Evolutionary conservation across 2,888 invertebrate species (phyloP).

Genomic region (Andrena hattorfiana): DNA sequence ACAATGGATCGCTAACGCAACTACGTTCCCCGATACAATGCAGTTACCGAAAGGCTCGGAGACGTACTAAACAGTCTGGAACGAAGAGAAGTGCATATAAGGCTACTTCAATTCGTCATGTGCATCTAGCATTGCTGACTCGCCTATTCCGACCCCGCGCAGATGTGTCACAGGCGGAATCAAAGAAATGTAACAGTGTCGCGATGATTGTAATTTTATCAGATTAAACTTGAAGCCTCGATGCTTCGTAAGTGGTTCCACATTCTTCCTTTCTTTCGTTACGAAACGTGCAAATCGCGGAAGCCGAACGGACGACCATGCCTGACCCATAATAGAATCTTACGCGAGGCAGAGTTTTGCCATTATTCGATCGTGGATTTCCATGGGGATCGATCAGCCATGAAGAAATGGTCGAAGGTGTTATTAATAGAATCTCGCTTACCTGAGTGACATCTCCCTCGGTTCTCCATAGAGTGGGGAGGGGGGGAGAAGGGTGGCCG

Average conservation of each 20-base stretch:
- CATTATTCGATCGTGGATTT: no score
- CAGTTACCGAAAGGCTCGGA: background rate
- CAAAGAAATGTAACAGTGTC: conserved; percentile 3
- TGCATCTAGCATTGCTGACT: conserved; percentile 21
- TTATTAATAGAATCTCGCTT: conserved; percentile 10
- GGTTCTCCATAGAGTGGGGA: background rate
- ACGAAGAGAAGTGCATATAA: conserved; percentile 15
- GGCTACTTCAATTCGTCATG: conserved; percentile 44
- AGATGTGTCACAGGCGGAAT: conserved; percentile 22
- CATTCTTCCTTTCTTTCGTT: background rate
- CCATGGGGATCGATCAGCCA: background rate
- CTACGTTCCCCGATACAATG: no score
- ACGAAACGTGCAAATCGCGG: background rate
- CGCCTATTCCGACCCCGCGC: conserved; percentile 2
- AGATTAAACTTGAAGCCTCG: background rate
- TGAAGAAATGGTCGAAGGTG: background rate
- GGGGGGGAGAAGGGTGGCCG: background rate
- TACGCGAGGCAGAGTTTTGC: no score
- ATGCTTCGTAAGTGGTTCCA: background rate
- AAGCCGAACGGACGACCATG: background rate
- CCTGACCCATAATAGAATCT: no score
- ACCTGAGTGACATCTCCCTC: conserved; percentile 43
- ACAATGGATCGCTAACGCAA: background rate
- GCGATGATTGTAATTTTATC: background rate
- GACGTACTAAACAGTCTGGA: conserved; percentile 14